These are phyloP conservation scores for Drosophila punjabiensis DNA, from an alignment of 1,140 invertebrate genomes.

Conservation along the genomic window DNA sequence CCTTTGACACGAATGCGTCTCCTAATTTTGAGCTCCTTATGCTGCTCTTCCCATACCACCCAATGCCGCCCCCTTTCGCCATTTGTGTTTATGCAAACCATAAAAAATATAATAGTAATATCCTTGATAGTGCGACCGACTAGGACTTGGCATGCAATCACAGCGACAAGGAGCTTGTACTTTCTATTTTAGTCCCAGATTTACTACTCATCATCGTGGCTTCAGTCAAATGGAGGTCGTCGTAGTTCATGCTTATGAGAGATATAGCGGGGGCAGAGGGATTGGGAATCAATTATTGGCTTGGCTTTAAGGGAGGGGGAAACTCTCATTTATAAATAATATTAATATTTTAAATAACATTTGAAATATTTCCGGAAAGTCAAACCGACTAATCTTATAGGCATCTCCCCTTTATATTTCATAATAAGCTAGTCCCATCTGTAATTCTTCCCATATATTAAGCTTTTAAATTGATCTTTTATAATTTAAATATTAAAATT, in stretches of 20 bases:
- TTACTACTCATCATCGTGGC: conserved; percentile 24
- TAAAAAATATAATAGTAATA: conserved; percentile 43
- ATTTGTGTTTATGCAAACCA: conserved; percentile 60
- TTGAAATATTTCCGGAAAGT: background rate
- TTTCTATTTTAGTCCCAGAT: conserved; percentile 62
- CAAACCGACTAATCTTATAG: too few species aligned
- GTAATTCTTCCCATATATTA: too few species aligned
- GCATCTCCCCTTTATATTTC: too few species aligned
- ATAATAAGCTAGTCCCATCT: too few species aligned
- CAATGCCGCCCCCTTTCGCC: conserved; percentile 1
- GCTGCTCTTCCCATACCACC: conserved; percentile 27
- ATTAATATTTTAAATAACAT: too few species aligned
- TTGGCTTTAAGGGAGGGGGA: background rate
- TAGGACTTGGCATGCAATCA: conserved; percentile 70
- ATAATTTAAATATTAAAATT: too few species aligned
- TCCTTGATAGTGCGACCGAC: conserved; percentile 36
- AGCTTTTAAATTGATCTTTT: too few species aligned
- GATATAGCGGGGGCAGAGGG: background rate
- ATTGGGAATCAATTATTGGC: background rate
- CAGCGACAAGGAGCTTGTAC: conserved; percentile 20
- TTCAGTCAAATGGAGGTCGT: conserved; percentile 33
- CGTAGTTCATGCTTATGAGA: conserved; percentile 10
- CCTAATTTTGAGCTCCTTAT: conserved; percentile 67
- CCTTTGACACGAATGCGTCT: conserved; percentile 72
- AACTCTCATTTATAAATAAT: too few species aligned